Base-by-base conservation (phyloP, 2,113 vertebrate species). In the Megalops atlanticus region DNA sequence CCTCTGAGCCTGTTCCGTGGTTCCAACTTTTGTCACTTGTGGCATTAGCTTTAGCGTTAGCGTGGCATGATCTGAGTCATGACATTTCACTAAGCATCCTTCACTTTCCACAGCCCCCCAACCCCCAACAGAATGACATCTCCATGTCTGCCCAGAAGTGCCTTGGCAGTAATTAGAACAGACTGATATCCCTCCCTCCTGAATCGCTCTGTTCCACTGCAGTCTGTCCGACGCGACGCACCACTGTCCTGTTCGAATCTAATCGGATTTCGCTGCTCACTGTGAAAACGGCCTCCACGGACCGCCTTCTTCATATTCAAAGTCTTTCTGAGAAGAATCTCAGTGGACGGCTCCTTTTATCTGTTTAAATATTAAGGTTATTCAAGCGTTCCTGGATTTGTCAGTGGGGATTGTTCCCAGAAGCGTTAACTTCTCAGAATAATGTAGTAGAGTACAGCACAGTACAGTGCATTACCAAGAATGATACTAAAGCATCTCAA, bases 251-350 rank as follows among this genome's bases (percentile, higher is more conserved):
- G 84, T 91, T 91, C 86, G 88, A 85, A 89, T 86, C 86, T 88
- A 92, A 91, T 89, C 81, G 35, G 82, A 88, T 87, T 90, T 86
- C 83, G 81, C 38, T 80, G 79, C 82, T 85, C 86, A 90, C 84
- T 83, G 71, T 84, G 86, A 39, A 84, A 87, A 85, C 89, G 82
- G 86, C 86, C 90, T 87, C 89, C n/a, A 80, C 90, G 89, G 89
- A 90, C 83, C 82, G 78, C 81, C 87, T 33, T 18, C 80, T 85
- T 85, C 76, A 80, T 88, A 84, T 88, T 92, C 88, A 89, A 84
- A 89, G 85, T 83, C 83, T 88, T 91, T 90, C 90, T 88, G 86
- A 81, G 81, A 89, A 31, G 86, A 80, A 90, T 84, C 80, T 86
- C 82, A 33, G 76, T 76, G 82, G 85, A 86, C 85, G 80, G 80